These are phyloP conservation scores for Mergus octosetaceus DNA, from an alignment of 2,797 vertebrate species.

Conservation along the genomic window DNA sequence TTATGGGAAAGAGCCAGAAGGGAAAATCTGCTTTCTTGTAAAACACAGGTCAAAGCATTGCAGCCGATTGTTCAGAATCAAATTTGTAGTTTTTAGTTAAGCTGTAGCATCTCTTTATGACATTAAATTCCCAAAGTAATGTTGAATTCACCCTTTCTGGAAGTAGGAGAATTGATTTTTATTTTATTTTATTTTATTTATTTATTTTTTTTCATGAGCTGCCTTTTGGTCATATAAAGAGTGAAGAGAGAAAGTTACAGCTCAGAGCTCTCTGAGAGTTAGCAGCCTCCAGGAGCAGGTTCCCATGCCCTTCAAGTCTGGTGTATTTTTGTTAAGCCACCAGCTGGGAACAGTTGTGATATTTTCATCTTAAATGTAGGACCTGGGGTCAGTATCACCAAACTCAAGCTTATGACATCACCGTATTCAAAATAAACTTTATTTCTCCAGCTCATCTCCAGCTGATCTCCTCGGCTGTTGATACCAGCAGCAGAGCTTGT, in stretches of 20 bases:
- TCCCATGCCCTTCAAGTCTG: constrained; percentile 15
- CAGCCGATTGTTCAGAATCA: not conserved
- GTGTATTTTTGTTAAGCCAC: constrained; percentile 10
- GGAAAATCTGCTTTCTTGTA: not conserved
- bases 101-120: not conserved
- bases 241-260: not conserved
- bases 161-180: not conserved
- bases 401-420: not conserved
- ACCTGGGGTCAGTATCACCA: not conserved
- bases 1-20: not conserved
- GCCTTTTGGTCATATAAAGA: not conserved
- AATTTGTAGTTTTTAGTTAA: not conserved
- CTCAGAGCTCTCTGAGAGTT: not conserved
- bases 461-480: not conserved
- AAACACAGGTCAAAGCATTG: not conserved
- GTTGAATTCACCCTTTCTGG: not conserved
- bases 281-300: not conserved
- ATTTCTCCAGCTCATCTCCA: not conserved
- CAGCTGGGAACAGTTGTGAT: not conserved
- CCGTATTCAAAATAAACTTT: not conserved
- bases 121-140: not conserved
- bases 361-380: not conserved
- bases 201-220: not conserved
- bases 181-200: not conserved
- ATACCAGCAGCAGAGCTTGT: not conserved